A percentile compares a stretch with the other conserved stretches of the same genome.
Conservation (phyloP, 1,140 invertebrate genomes). For the Coenobita brevimanus region DNA sequence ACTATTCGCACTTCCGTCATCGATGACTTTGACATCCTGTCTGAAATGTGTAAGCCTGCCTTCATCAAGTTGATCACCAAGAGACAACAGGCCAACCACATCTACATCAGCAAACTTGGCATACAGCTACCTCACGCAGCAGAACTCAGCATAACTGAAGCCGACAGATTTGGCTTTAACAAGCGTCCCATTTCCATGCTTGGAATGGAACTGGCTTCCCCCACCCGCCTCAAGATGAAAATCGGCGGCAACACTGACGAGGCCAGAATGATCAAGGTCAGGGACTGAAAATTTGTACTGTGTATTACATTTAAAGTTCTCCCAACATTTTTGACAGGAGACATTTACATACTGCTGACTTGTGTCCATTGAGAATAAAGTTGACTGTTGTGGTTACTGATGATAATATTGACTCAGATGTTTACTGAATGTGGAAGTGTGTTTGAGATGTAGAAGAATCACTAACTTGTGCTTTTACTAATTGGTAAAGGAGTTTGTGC, state of each 20-base stretch:
- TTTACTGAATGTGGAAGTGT: no score
- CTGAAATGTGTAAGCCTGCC: conserved; percentile 23
- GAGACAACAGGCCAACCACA: background rate
- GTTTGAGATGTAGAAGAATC: no score
- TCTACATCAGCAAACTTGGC: conserved; percentile 19
- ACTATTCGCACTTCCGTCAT: background rate
- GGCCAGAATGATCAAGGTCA: background rate
- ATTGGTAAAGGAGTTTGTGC: background rate
- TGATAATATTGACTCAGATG: no score
- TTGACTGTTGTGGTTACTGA: no score
- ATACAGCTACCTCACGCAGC: background rate
- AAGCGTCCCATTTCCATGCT: background rate
- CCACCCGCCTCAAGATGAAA: conserved; percentile 8
- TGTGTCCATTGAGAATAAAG: no score
- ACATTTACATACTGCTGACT: no score
- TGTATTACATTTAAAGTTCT: no score
- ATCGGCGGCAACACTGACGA: background rate
- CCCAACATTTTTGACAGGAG: no score
- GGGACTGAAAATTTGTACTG: no score
- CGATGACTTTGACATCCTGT: conserved; percentile 12
- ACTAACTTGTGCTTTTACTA: no score
- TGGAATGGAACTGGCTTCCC: conserved; percentile 3
- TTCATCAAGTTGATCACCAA: conserved; percentile 20
- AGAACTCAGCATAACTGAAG: conserved; percentile 15
- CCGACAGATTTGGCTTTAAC: background rate